These are phyloP conservation scores for Micromussa lordhowensis DNA, from an alignment of 92 coral and sea anemone genomes.

Conservation along the genomic window DNA sequence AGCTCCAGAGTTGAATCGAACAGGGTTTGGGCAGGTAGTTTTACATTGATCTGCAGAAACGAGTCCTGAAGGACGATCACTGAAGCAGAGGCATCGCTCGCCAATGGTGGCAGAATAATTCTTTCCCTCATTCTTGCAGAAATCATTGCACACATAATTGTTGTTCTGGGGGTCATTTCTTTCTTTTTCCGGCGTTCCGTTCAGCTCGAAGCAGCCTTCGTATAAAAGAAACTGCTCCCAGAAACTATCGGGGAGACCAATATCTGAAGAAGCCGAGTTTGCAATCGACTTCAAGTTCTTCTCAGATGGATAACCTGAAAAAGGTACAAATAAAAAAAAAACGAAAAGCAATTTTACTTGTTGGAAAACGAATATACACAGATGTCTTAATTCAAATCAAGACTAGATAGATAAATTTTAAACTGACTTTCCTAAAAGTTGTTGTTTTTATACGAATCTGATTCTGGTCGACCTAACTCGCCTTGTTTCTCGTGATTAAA, in stretches of 20 bases:
- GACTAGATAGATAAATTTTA: too few species aligned
- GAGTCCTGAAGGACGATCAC: background rate
- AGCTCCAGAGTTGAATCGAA: background rate
- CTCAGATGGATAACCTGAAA: background rate
- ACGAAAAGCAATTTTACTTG: background rate
- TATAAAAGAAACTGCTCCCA: background rate
- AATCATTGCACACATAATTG: constrained; percentile 12
- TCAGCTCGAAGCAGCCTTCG: constrained; percentile 21
- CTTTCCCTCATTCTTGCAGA: background rate
- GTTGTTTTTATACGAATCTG: too few species aligned
- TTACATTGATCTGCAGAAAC: background rate
- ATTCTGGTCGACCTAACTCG: too few species aligned
- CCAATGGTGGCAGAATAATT: constrained; percentile 14
- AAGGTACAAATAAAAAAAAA: too few species aligned
- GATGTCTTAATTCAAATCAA: too few species aligned
- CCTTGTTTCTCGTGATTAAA: too few species aligned
- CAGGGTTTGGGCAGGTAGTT: constrained; percentile 1
- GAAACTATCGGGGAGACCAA: background rate
- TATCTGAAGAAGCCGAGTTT: background rate
- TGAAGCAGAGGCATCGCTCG: constrained; percentile 19
- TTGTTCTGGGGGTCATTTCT: constrained; percentile 8
- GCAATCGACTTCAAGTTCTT: background rate
- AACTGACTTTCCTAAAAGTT: too few species aligned
- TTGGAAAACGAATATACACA: background rate
- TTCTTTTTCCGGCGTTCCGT: background rate